A percentile compares a stretch with the other conserved stretches of the same genome.
Conservation (phyloP, 2,113 vertebrate species). For the Xenotilapia flavipinnis region DNA sequence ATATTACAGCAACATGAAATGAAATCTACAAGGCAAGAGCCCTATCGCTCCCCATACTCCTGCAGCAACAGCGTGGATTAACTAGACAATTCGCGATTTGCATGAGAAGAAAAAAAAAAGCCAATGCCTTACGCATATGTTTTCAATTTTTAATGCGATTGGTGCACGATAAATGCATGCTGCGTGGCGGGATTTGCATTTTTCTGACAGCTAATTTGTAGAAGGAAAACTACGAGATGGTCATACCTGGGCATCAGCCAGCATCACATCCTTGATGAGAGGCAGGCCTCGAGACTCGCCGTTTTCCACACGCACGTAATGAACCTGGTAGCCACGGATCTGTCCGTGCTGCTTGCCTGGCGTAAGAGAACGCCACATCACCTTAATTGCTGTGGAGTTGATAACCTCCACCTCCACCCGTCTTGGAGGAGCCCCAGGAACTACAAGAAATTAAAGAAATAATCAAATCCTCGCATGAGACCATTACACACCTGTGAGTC, state of each 20-base stretch:
- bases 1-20: constrained; percentile 37
- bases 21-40: constrained; percentile 14
- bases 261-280: constrained; percentile 95
- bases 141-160: not conserved
- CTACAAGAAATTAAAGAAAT: constrained; percentile 52
- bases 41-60: not conserved
- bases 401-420: constrained; percentile 93
- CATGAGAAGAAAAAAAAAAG: not conserved
- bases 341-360: constrained; percentile 91
- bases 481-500: not conserved
- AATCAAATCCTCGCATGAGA: not conserved
- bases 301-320: constrained; percentile 92
- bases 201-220: not conserved
- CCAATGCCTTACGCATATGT: not conserved
- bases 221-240: not conserved
- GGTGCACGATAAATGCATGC: not conserved
- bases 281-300: constrained; percentile 90
- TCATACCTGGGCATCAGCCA: constrained; percentile 93
- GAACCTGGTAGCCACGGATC: constrained; percentile 97
- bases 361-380: constrained; percentile 91
- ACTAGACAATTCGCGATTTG: not conserved
- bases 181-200: not conserved
- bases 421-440: constrained; percentile 91
- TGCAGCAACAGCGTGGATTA: not conserved
- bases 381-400: constrained; percentile 91